phyloP scores from a whole-genome alignment of 2,888 invertebrate species.

The Labia minor region DNA sequence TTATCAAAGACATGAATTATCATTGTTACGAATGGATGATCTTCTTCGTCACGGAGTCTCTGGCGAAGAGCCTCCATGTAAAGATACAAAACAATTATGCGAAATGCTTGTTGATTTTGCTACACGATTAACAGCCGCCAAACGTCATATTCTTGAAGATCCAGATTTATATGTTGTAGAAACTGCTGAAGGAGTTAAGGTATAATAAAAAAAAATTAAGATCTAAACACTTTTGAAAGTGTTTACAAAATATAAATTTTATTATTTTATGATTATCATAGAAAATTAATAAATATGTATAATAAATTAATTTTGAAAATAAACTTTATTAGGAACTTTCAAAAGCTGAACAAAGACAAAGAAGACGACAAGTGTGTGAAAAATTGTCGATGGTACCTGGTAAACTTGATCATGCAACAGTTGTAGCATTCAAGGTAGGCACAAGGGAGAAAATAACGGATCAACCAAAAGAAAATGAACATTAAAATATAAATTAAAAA shows the following conservation, averaged over 20 bases:
- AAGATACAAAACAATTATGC: constrained; percentile 53
- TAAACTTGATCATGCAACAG: constrained; percentile 79
- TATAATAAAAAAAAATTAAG: constrained; percentile 32
- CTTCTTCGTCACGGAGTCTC: constrained; percentile 56
- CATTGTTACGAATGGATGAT: constrained; percentile 63
- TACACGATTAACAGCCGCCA: constrained; percentile 63
- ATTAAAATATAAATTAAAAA: neutral
- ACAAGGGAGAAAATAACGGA: constrained; percentile 24
- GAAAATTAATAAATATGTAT: neutral
- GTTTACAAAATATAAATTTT: neutral
- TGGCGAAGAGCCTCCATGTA: constrained; percentile 39
- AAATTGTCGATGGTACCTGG: constrained; percentile 70
- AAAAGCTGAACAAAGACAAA: constrained; percentile 51
- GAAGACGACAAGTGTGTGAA: constrained; percentile 58
- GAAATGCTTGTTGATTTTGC: constrained; percentile 67
- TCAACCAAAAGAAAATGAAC: neutral
- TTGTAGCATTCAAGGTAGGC: constrained; percentile 71
- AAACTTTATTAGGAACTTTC: constrained; percentile 41
- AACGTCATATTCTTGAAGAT: constrained; percentile 71
- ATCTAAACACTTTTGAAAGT: too few species aligned
- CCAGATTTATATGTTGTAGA: constrained; percentile 59
- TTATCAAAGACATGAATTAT: constrained; percentile 62
- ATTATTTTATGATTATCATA: neutral
- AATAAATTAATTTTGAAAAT: neutral
- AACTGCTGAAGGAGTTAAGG: constrained; percentile 42